Percentiles rank a stretch among this genome's conserved stretches.
These are phyloP conservation scores for Myiagra hebetior DNA, from an alignment of 2,113 vertebrate species.

Conservation along the genomic window DNA sequence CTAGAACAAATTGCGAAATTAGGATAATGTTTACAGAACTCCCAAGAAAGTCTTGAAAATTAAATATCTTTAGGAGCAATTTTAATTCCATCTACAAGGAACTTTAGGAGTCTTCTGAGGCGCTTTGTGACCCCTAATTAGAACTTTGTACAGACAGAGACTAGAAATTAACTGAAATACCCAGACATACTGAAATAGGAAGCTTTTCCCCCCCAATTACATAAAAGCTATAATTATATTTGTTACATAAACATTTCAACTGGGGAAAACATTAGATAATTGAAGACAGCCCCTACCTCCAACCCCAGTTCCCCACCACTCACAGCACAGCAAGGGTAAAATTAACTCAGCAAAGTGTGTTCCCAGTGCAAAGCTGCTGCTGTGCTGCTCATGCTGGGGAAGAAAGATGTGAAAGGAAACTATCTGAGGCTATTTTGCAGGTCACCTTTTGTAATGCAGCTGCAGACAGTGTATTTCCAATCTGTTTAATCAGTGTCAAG, in stretches of 20 bases:
- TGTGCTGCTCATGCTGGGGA: neutral
- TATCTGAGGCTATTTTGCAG: neutral
- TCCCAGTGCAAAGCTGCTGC: neutral
- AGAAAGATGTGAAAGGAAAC: neutral
- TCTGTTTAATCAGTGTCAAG: neutral
- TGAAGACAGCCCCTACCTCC: neutral
- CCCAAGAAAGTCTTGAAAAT: neutral
- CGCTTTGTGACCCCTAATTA: neutral
- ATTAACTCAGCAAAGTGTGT: neutral
- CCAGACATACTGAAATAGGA: neutral
- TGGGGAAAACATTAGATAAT: neutral
- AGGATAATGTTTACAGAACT: neutral
- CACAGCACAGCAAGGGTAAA: neutral
- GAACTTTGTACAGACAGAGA: neutral
- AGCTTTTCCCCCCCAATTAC: neutral
- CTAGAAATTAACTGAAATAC: constrained; percentile 17
- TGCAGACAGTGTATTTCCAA: neutral
- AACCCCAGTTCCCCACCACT: neutral
- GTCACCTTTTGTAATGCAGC: neutral
- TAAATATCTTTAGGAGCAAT: neutral
- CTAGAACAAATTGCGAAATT: constrained; percentile 30
- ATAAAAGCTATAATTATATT: constrained; percentile 35
- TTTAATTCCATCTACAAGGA: neutral
- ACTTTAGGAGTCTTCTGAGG: neutral
- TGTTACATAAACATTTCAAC: constrained; percentile 46